A percentile compares a stretch with the other conserved stretches of the same genome.
Evolutionary conservation across 2,797 vertebrate genomes (phyloP).

Genomic region (Oreonectes daqikongensis): DNA sequence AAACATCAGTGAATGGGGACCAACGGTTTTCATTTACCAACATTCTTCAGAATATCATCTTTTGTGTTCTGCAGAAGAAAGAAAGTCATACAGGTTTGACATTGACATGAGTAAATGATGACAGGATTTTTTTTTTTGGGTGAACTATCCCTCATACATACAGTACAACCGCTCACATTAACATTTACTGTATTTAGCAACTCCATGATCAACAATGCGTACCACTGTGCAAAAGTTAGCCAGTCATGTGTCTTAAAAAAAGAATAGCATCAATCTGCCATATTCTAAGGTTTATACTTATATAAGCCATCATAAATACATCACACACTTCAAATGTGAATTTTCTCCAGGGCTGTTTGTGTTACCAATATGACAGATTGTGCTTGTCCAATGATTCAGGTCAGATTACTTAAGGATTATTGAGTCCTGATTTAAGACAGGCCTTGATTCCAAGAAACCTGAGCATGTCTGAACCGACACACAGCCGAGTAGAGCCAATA

Average conservation of each 20-base stretch:
- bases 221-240: neutral
- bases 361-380: conserved; percentile 3
- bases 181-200: too few species aligned
- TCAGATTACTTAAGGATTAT: conserved; percentile 32
- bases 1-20: too few species aligned
- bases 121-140: too few species aligned
- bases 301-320: neutral
- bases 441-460: conserved; percentile 11
- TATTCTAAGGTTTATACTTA: neutral
- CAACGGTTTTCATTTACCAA: too few species aligned
- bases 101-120: too few species aligned
- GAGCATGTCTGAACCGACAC: conserved; percentile 24
- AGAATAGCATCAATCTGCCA: neutral
- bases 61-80: too few species aligned
- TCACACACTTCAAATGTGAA: neutral
- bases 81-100: too few species aligned
- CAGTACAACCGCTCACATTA: too few species aligned
- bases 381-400: conserved; percentile 22
- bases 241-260: neutral
- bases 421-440: conserved; percentile 15
- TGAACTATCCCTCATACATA: too few species aligned
- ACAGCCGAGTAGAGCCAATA: conserved; percentile 4
- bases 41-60: too few species aligned
- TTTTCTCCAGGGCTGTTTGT: neutral
- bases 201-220: too few species aligned